Evolutionary conservation across 2,888 invertebrate genomes (phyloP), one percentile per base, ranked within the genome.

Genomic region (Hypomecis atomaria): DNA sequence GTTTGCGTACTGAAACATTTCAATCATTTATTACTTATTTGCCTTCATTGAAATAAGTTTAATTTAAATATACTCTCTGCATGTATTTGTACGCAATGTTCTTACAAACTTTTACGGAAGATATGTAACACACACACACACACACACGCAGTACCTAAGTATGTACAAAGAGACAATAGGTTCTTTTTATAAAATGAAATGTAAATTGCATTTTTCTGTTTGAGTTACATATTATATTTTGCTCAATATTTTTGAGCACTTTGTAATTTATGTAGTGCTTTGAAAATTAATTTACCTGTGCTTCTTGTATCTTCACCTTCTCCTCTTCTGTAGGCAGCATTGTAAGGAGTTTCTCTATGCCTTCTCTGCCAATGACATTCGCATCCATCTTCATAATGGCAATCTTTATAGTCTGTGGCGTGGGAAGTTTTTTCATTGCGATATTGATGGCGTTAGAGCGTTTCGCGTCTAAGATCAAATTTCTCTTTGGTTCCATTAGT

Each of bases 311-410:
- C 92, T 97, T 97, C n/a, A 96, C 95, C 81, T 97, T 96, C 88
- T 99, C 99, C 83, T 99, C 99, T 82, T 99, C 98, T 2, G 98
- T 97, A 36, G 99, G 99, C 82, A 99, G 94, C 99, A 99, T 99
- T 9, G 97, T 97, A 65, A 99, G 88, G 59, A 99, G 94, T 94
- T 99, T 99, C 94, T 99, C 99, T 73, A 99, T 99, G 36, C 99
- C 99, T 89, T 99, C 99, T 75, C 99, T 94, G 75, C 99, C 99
- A 90, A 99, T 97, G 52, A 99, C 98, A 0, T 99, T 98, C 0
- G 98, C 97, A 86, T 99, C 99, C 99, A 99, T 99, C 92, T 99
- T 99, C 86, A 99, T 93, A 70, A 99, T 98, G 36, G 99, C 99
- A n/a, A 99, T 97, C 86, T 99, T 99, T 71, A 99, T 99, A 6